A percentile compares a stretch with the other conserved stretches of the same genome.
Conservation (phyloP, 2,797 vertebrate species). For the Thalassophryne amazonica region DNA sequence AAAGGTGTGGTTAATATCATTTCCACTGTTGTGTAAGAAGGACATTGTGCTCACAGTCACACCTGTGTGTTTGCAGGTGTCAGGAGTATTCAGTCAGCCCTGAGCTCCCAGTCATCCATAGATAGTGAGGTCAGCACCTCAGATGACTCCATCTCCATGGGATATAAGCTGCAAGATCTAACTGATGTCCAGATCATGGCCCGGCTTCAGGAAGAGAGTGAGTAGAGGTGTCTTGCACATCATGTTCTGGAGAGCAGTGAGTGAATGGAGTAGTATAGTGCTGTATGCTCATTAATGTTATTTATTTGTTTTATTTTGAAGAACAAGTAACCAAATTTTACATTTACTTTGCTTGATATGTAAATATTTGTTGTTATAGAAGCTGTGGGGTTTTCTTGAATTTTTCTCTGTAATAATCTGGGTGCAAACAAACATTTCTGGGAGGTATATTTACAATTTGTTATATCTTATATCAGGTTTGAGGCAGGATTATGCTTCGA, state of each 20-base stretch:
- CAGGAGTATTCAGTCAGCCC: slow-evolving; percentile 78
- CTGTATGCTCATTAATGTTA: no score
- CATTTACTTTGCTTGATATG: no score
- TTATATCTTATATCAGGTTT: slow-evolving; percentile 75
- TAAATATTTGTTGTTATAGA: no score
- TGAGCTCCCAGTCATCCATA: slow-evolving; percentile 93
- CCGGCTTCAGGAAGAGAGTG: slow-evolving; percentile 91
- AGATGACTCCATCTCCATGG: slow-evolving; percentile 94
- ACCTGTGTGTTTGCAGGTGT: slow-evolving; percentile 66
- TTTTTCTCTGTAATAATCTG: no score
- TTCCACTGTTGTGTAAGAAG: not conserved
- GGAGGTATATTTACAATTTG: not conserved
- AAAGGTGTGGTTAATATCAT: not conserved
- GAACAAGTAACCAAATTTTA: no score
- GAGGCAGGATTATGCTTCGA: slow-evolving; percentile 90
- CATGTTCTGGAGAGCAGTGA: not conserved
- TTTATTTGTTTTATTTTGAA: no score
- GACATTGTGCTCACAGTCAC: slow-evolving; percentile 3
- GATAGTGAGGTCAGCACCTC: slow-evolving; percentile 93
- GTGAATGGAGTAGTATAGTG: no score
- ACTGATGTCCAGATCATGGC: slow-evolving; percentile 96
- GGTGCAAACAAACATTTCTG: no score
- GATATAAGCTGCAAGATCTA: slow-evolving; percentile 92
- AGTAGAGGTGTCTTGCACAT: slow-evolving; percentile 43
- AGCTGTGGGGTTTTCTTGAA: no score